These are phyloP conservation scores for Eupithecia tripunctaria DNA, from an alignment of 2,888 invertebrate genomes.

Conservation along the genomic window DNA sequence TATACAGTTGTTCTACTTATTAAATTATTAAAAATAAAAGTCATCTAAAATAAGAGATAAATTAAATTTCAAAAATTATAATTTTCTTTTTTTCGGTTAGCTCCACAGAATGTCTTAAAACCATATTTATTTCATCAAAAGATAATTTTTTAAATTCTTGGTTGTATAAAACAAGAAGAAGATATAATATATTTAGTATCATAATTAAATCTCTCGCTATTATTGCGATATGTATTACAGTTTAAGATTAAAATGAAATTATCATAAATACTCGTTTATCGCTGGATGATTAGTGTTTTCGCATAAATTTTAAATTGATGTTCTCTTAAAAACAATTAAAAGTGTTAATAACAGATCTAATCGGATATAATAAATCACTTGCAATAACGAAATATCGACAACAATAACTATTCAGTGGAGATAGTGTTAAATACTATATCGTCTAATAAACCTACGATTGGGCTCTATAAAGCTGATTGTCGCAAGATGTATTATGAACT, in stretches of 20 bases:
- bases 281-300: conserved; percentile 1
- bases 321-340: not conserved
- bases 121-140: too few relatives aligned
- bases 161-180: not conserved
- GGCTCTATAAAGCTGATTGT: not conserved
- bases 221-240: not conserved
- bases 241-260: not conserved
- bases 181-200: too few relatives aligned
- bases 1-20: conserved; percentile 3
- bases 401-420: not conserved
- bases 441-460: not conserved
- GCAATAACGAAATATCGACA: not conserved
- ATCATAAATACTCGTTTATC: not conserved
- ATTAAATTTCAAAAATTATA: not conserved
- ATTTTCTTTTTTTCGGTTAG: not conserved
- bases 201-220: not conserved
- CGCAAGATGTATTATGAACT: not conserved
- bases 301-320: not conserved
- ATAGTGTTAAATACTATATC: not conserved
- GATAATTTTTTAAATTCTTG: not conserved
- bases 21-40: conserved; percentile 5
- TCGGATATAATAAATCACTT: not conserved
- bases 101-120: not conserved
- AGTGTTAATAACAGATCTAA: not conserved
- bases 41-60: not conserved